Base-by-base conservation (phyloP, 2,113 vertebrate genomes). In the Neogale vison region DNA sequence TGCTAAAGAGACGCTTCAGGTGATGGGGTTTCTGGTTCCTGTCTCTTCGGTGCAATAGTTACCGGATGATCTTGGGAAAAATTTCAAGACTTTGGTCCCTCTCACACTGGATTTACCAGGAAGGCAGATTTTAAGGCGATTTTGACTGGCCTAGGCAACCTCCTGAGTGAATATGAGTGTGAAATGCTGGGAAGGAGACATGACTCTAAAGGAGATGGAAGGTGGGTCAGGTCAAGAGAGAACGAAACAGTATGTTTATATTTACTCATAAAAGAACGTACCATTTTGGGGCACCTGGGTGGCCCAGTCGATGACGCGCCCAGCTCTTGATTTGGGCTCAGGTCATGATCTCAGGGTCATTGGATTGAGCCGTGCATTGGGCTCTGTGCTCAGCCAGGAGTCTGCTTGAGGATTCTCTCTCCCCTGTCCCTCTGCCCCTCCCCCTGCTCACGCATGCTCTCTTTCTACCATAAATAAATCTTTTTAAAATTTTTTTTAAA, bases 81-180 rank as follows among this genome's bases (percentile, higher is more conserved):
- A 82, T 98, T 98, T 97, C 96, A 94, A 63, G 97, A 98, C 31
- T 91, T 98, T 76, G 97, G 98, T 88, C 96, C 93, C 11, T 93
- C 81, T 84, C 88, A 87, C 63, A 96, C 98, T 14, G 96, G 98
- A 23, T 98, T 96, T 94, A 96, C 97, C 57, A 98, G 98, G 92
- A 97, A 94, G 52, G 97, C 95, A 59, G 97, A 97, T 74, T 97
- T 98, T 63, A 96, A 97, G 65, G 97, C 97, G 71, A 93, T 98
- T 81, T 94, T 98, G 18, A 96, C 91, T 23, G 93, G 96, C 26
- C 96, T 97, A 18, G 96, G 97, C 83, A 93, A 80, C 63, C 57
- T 95, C 20, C 79, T 98, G 55, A 98, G 97, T 61, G 94, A 98
- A 81, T 83, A 93, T 21, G 98, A 97, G 76, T 93, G 98, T 55